Percentiles rank a stretch among this genome's conserved stretches.
These are phyloP conservation scores for Brachynemurus nebulosus DNA, from an alignment of 2,888 invertebrate species.

Conservation along the genomic window DNA sequence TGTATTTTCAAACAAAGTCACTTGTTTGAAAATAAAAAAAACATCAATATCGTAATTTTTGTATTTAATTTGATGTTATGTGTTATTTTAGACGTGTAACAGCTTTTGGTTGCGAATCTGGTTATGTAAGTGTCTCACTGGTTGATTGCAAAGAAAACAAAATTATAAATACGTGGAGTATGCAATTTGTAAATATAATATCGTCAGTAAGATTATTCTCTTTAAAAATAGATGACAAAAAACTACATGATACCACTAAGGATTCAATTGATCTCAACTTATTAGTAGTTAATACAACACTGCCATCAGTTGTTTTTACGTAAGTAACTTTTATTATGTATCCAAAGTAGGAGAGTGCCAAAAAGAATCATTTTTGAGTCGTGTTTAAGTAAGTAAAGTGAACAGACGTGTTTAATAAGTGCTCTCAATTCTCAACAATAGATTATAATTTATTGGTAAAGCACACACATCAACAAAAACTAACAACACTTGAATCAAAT, in stretches of 20 bases:
- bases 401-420: too few species aligned
- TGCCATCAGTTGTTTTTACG: conserved; percentile 43
- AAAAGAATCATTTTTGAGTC: too few species aligned
- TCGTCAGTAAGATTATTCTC: conserved; percentile 38
- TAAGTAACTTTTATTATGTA: too few species aligned
- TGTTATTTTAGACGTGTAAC: conserved; percentile 35
- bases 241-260: neutral
- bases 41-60: too few species aligned
- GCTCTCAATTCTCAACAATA: too few species aligned
- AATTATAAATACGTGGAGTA: conserved; percentile 35
- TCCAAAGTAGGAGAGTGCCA: too few species aligned
- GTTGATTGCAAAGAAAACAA: conserved; percentile 35
- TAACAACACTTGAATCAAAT: too few species aligned
- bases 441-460: too few species aligned
- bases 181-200: conserved; percentile 40
- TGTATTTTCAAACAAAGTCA: too few species aligned
- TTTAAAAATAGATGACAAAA: conserved; percentile 2
- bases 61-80: neutral
- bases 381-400: too few species aligned
- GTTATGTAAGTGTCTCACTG: conserved; percentile 38
- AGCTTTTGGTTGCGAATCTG: conserved; percentile 46
- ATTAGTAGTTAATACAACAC: conserved; percentile 39
- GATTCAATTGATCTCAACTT: conserved; percentile 34
- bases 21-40: too few species aligned
- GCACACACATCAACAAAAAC: too few species aligned